Evolutionary conservation across 2,888 invertebrate genomes (phyloP).

Genomic region (Papilio demoleus): DNA sequence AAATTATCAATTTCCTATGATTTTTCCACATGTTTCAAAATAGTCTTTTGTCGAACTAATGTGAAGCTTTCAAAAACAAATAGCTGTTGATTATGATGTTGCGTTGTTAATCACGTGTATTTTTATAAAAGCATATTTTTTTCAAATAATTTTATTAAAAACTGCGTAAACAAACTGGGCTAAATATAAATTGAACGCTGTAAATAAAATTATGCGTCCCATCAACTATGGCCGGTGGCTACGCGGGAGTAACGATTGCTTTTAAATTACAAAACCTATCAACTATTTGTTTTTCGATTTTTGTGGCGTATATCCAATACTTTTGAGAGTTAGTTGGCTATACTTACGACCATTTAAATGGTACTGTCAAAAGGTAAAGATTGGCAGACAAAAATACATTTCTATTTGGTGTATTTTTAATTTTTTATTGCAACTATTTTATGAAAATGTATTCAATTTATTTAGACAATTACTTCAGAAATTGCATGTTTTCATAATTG

Average conservation of each 20-base stretch:
- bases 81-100: no score
- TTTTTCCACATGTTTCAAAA: no score
- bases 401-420: no score
- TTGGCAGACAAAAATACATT: not conserved
- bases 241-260: constrained; percentile 27
- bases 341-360: not conserved
- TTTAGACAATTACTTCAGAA: not conserved
- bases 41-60: no score
- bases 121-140: not conserved
- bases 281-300: constrained; percentile 20
- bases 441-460: not conserved
- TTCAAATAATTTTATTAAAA: constrained; percentile 24
- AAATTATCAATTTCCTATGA: no score
- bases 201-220: constrained; percentile 32
- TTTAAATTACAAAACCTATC: constrained; percentile 27
- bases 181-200: constrained; percentile 26
- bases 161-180: not conserved
- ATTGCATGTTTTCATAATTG: constrained; percentile 4
- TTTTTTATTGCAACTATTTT: not conserved
- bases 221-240: constrained; percentile 19
- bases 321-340: not conserved
- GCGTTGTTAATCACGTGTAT: no score
- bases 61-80: no score
- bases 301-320: not conserved
- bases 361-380: not conserved